Evolutionary conservation across 2,797 vertebrate species (phyloP).

Genomic region (Danio jaintianensis): DNA sequence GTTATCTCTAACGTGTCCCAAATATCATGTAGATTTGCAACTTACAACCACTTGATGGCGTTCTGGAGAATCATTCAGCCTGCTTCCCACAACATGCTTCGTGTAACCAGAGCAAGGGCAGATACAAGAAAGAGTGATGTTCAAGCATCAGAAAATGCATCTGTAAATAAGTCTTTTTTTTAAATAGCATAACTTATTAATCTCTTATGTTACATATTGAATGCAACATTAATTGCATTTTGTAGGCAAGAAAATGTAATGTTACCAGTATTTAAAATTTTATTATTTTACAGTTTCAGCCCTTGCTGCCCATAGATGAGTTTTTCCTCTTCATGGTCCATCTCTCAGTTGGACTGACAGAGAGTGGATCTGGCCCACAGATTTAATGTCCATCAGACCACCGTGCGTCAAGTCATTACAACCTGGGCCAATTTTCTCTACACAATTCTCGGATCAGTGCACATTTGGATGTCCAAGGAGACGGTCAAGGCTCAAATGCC

Average conservation of each 20-base stretch:
- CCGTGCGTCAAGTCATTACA: slow-evolving; percentile 27
- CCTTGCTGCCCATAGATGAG: slow-evolving; percentile 29
- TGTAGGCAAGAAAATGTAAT: neutral
- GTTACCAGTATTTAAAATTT: neutral
- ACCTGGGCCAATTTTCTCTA: slow-evolving; percentile 41
- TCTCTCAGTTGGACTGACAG: slow-evolving; percentile 13
- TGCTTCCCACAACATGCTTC: slow-evolving; percentile 12
- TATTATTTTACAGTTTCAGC: slow-evolving; percentile 1
- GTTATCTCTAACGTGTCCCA: neutral
- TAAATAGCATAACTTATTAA: neutral
- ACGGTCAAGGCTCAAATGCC: slow-evolving; percentile 37
- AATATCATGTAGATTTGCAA: slow-evolving; percentile 24
- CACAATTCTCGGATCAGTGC: slow-evolving; percentile 13
- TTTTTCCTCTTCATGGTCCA: slow-evolving; percentile 31
- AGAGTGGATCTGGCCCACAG: slow-evolving; percentile 43
- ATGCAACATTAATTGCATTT: neutral
- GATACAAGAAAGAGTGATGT: neutral
- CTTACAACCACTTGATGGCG: slow-evolving; percentile 37
- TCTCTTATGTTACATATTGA: neutral
- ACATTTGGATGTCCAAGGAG: slow-evolving; percentile 14
- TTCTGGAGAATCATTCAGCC: slow-evolving; percentile 43
- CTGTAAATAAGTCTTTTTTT: neutral
- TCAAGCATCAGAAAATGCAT: neutral
- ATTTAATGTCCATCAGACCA: slow-evolving; percentile 39
- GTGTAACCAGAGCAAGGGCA: neutral